Base-by-base conservation (phyloP, 2,113 vertebrate genomes). In the Sylvia atricapilla region DNA sequence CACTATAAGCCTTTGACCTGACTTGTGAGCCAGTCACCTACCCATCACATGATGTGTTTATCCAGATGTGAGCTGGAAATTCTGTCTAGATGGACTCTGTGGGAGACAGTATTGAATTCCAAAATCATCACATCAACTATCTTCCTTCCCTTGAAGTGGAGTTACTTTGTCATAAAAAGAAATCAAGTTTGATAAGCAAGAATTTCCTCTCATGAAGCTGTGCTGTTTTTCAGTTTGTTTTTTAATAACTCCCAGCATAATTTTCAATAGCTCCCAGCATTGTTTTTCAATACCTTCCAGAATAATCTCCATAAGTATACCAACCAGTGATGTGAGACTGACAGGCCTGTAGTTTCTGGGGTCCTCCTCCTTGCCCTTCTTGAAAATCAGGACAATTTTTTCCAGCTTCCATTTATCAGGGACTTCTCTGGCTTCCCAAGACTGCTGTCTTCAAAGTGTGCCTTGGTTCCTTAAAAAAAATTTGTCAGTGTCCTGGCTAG, bases 381-480 rank as follows among this genome's bases (percentile, higher is more conserved):
- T 59, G 31, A 67, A 86, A 67, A 50, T 43, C 35, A 25, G 52
- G 31, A 50, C 7, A 49, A 24, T 35, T 11, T 86, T 86, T 50
- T 50, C 24, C 13, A 43, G 9, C 21, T 67, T 58, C 44, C 30
- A 58, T 7, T 58, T 24, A 49, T 19, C 10, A 31, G 11, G 7
- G 11, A 22, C 37, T 49, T 30, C 44, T 50, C 31, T 43, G 52
- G 31, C 59, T 67, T 67, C 52, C 35, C 35, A 67, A 59, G 35
- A 67, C 10, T 0, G 0, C 16, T 43, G 24, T 43, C 31, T 50
- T 67, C 1, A 3, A 67, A 58, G 4, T 13, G 15, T 35, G 4
- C 35, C 21, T 76, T 76, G 2, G 4, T 31, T 76, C 20, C 25
- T 76, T 35, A 35, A 86, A 50, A 7, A 58, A 35, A 67, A 25